Evolutionary conservation across 2,797 vertebrate genomes (phyloP), one percentile per base, ranked within the genome.

Genomic region (Chelon labrosus): DNA sequence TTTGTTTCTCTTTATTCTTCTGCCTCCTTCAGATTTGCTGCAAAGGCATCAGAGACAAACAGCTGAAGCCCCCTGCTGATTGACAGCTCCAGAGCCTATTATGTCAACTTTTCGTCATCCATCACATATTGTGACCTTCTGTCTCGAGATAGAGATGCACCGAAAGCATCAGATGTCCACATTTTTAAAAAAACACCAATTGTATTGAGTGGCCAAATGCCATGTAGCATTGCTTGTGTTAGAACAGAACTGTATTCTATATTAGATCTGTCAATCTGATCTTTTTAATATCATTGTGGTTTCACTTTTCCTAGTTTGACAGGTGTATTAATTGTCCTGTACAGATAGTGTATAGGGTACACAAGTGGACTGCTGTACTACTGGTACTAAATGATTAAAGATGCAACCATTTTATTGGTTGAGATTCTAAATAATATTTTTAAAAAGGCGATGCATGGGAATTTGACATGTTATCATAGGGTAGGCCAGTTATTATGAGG

Each of bases 1-100:
- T 74, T 12, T 58, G 37, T 69, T 55, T 77, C 17, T 67, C 60
- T 76, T 76, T 77, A 37, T 76, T 71, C 65, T 59, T 52, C 39
- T 10, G 11, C 46, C 50, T 86, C 63, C 71, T 77, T 72, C 49
- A 85, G 80, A 83, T 83, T 77, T 79, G 56, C 68, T 62, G 59
- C 69, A 51, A 63, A 81, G 44, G 59, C 63, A 67, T 75, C 68
- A 65, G 60, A 65, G 39, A 62, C 44, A 51, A 46, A 52, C 47
- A 55, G 61, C 58, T 49, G 72, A 70, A 68, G 63, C 61, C 72
- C 69, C 37, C 12, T 31, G 27, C 49, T 85, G 79, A 88, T 56
- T 83, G 83, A 86, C 76, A 75, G 70, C 63, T 83, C 50, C 39
- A 27, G 39, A 67, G 63, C 60, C 70, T 62, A 53, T 77, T 75